Base-by-base conservation (phyloP, 2,113 vertebrate species). In the Gallinago undulata region DNA sequence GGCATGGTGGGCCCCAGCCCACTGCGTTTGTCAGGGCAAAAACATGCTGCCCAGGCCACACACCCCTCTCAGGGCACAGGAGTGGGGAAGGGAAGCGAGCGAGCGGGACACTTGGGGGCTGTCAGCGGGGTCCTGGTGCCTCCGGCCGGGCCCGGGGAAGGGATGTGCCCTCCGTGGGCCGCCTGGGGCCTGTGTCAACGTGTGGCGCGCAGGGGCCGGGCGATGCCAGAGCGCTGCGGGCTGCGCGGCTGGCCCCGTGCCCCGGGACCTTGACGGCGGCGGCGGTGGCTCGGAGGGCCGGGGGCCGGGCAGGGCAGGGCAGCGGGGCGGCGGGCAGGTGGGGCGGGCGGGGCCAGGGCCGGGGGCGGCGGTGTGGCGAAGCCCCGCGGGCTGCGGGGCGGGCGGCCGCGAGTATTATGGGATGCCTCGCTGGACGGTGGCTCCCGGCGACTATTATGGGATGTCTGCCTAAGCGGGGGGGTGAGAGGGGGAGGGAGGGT, bases 151-250 rank as follows among this genome's bases (percentile, higher is more conserved):
- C 45, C 45, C 45, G 45, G 45, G 45, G 21, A 39, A 79, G 78
- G 70, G 79, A 48, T 66, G 51, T 87, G 79, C 90, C 89, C 28
- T 24, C 79, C 47, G 63, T 64, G 28, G 87, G 90, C 87, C 53
- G 63, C 51, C 53, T 11, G 50, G 60, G 50, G 69, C 78, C 64
- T 24, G 73, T 85, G 85, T 67, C 86, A 57, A 84, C 67, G 55
- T 59, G 67, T 30, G 55, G 69, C n/a, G 53, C 55, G 57, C 77
- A 81, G 80, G 77, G 50, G 35, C 91, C 68, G 45, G 91, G 81
- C 50, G 59, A 69, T 95, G 85, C 89, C 70, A 70, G 78, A 97
- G 84, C 95, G 97, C 97, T 98, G 96, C 97, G 80, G 91, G 90
- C 79, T 96, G 96, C 37, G 39, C 23, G 69, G 23, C 47, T 73